Evolutionary conservation across 1,140 invertebrate genomes (phyloP), one percentile per base, ranked within the genome.

Genomic region (Euura lappo): DNA sequence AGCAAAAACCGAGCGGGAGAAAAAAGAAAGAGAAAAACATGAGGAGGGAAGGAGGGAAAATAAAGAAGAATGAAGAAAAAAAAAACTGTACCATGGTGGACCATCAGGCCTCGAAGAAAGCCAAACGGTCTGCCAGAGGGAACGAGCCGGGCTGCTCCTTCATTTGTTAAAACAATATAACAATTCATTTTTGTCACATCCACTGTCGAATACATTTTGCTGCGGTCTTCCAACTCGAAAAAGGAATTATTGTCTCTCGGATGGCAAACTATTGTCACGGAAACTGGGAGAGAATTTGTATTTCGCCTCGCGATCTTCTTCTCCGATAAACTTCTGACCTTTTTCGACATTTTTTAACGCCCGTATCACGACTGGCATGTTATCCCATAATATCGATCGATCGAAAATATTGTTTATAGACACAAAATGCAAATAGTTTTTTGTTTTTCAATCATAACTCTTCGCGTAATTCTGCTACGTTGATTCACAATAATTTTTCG

Each of bases 111-210:
- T 28, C 28, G 28, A 28, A 28, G 28, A 28, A 28, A 28, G 28
- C 28, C 28, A 28, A 28, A 28, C 28, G 28, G 28, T 28, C 28
- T 28, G 28, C 28, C 28, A 28, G 28, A 28, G 28, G 28, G 28
- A 28, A 28, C 28, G 28, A 60, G 51, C 51, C 51, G 51, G 8
- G 74, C 76, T 76, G 83, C 80, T 78, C 79, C 83, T 84, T 85
- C 84, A 85, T 86, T 85, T 86, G 84, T 85, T 85, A 80, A 85
- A 83, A 86, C 82, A 85, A 86, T 86, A 85, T 83, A 86, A 85
- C 84, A 84, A 85, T 86, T 85, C 83, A 85, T 85, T 85, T 85
- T 84, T 84, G 82, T 84, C 84, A 82, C 84, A 84, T 85, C 75
- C 78, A 76, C 78, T 79, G 82, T 83, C 83, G 81, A 80, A 81